Evolutionary conservation across 2,113 vertebrate genomes (phyloP).

Genomic region (Henicopernis longicauda): DNA sequence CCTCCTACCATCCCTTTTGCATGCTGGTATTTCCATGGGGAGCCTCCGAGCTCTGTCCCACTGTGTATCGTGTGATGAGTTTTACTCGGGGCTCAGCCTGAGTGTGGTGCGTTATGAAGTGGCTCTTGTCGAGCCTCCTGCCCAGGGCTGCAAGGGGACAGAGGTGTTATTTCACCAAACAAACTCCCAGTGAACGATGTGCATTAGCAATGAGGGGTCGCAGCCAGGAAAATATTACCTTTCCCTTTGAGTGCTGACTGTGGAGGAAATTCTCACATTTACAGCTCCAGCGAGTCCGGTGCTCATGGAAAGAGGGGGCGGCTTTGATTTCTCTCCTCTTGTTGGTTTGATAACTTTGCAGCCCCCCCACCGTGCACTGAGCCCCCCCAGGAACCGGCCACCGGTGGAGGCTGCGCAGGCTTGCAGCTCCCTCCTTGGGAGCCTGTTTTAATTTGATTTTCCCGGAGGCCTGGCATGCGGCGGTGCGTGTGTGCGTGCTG

Average conservation of each 20-base stretch:
- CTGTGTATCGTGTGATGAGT: accelerated
- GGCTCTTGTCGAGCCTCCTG: constrained; percentile 61
- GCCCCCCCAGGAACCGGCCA: background rate
- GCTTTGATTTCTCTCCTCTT: constrained; percentile 1
- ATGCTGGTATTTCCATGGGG: accelerated
- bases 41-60: background rate
- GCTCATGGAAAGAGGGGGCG: constrained; percentile 54
- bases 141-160: constrained; percentile 67
- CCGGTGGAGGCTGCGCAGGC: background rate
- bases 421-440: background rate
- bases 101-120: constrained; percentile 36
- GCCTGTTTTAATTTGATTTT: constrained; percentile 25
- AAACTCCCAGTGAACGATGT: constrained; percentile 61
- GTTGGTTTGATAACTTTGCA: background rate
- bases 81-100: background rate
- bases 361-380: background rate
- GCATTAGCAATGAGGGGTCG: constrained; percentile 74
- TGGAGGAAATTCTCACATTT: constrained; percentile 82
- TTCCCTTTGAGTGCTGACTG: constrained; percentile 78
- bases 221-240: constrained; percentile 85
- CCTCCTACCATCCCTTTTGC: background rate
- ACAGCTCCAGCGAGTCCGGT: constrained; percentile 64
- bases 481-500: background rate
- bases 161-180: constrained; percentile 82
- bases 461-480: constrained; percentile 8